Base-by-base conservation (phyloP, 2,888 invertebrate species). In the Graphium colonna region DNA sequence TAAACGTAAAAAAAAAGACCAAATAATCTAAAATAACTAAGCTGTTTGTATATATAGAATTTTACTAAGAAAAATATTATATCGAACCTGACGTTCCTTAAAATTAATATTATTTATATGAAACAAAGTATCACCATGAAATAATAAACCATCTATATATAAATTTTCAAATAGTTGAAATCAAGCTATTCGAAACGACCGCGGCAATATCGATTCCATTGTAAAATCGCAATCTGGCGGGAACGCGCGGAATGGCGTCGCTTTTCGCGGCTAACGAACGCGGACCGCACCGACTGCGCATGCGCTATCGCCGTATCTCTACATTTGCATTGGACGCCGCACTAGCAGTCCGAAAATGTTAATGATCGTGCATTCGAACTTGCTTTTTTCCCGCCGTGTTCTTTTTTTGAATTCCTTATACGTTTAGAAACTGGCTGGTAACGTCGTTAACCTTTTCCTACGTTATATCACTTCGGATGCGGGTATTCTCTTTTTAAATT, bases 271-370 rank as follows among this genome's bases (percentile, higher is more conserved):
- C 49, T 54, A 54, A 54, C 49, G 54, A 54, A 49, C 53, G 36
- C 53, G 44, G 48, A 42, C 53, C 44, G 39, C 31, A n/a, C 48
- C 53, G 49, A 36, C 33, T 9, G 47, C 36, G 53, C 53, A 40
- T 40, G 46, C 26, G 50, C 13, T 10, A n/a, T 38, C 43, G 8
- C 26, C n/a, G 9, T 48, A 48, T 55, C 56, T 39, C 44, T 47
- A 16, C 42, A 46, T 51, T 62, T 58, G 59, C 56, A 64, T 61
- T 63, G 63, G 63, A 69, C 61, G 60, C 65, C 62, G 60, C 58
- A 44, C 53, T 45, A 52, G 55, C 58, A 53, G 51, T 56, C 53
- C 61, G 53, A 57, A 48, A 53, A 48, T 49, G 53, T 50, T 54
- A 54, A 54, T 54, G 49, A 54, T 50, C 44, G 4, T 43, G 16